These are phyloP conservation scores for Stictonetta naevosa DNA, from an alignment of 2,113 vertebrate species.

Conservation along the genomic window DNA sequence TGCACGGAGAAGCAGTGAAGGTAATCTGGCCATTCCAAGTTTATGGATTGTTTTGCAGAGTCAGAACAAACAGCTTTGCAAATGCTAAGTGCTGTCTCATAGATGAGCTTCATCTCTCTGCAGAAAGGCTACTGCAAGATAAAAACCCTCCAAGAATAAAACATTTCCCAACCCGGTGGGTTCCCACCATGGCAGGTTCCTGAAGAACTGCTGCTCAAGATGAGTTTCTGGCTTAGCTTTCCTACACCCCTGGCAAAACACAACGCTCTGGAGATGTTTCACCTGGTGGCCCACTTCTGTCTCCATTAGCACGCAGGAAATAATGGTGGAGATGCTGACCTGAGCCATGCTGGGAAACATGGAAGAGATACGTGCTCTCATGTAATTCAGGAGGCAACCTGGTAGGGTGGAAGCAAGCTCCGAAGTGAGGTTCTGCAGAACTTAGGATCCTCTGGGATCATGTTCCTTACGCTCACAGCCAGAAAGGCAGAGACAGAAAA, in stretches of 20 bases:
- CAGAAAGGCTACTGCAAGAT: not conserved
- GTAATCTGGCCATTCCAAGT: slow-evolving; percentile 22
- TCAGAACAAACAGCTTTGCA: slow-evolving; percentile 18
- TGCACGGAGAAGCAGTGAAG: not conserved
- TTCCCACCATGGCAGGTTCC: not conserved
- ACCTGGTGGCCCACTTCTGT: not conserved
- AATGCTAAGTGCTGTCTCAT: slow-evolving; percentile 25
- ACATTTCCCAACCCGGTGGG: not conserved
- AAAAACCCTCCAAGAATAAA: not conserved
- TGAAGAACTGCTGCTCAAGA: not conserved
- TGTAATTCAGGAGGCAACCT: not conserved
- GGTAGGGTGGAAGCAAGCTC: not conserved
- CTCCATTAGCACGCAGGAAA: not conserved
- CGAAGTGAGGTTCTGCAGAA: not conserved
- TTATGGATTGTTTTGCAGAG: not conserved
- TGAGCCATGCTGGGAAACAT: not conserved
- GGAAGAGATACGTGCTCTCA: not conserved
- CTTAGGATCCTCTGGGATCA: not conserved
- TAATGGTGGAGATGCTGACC: not conserved
- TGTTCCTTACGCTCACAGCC: not conserved
- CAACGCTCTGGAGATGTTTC: not conserved
- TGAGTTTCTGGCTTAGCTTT: not conserved
- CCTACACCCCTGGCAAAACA: not conserved
- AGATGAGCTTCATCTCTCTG: not conserved
- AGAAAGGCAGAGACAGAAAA: not conserved